phyloP scores from a whole-genome alignment of 2,113 vertebrate species.

The Zapus hudsonius region DNA sequence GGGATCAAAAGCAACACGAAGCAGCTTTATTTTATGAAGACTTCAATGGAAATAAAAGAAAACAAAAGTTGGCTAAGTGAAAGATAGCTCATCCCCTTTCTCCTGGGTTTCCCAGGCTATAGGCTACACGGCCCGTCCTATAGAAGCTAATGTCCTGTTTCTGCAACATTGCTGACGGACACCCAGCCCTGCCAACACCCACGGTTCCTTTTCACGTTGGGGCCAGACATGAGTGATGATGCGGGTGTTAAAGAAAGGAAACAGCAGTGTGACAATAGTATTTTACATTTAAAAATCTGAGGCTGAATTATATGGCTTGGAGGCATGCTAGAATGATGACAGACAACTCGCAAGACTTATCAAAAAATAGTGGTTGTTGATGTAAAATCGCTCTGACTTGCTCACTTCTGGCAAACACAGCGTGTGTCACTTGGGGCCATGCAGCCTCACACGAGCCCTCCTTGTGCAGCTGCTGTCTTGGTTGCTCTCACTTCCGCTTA shows the following conservation, averaged over 20 bases:
- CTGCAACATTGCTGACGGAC: not conserved
- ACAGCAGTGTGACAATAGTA: not conserved
- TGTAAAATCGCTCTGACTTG: not conserved
- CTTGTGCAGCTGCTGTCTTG: not conserved
- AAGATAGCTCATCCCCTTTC: not conserved
- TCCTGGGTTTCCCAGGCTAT: not conserved
- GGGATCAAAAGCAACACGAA: not conserved
- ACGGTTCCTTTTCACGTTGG: not conserved
- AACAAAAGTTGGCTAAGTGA: not conserved
- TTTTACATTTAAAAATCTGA: not conserved
- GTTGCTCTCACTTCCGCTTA: not conserved
- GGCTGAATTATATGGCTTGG: not conserved
- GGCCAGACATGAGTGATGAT: not conserved
- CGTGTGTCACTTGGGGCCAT: too few relatives aligned
- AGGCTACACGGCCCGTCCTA: not conserved
- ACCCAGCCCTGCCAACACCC: not conserved
- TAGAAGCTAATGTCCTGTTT: not conserved
- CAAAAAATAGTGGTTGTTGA: not conserved
- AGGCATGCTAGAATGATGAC: slow-evolving; percentile 37
- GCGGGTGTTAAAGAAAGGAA: not conserved
- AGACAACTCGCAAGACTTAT: not conserved
- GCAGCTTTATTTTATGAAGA: not conserved
- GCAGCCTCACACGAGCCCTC: not conserved
- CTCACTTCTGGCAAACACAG: not conserved
- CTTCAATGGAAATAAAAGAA: not conserved